Base-by-base conservation (phyloP, 2,797 vertebrate species). In the Columba guinea region DNA sequence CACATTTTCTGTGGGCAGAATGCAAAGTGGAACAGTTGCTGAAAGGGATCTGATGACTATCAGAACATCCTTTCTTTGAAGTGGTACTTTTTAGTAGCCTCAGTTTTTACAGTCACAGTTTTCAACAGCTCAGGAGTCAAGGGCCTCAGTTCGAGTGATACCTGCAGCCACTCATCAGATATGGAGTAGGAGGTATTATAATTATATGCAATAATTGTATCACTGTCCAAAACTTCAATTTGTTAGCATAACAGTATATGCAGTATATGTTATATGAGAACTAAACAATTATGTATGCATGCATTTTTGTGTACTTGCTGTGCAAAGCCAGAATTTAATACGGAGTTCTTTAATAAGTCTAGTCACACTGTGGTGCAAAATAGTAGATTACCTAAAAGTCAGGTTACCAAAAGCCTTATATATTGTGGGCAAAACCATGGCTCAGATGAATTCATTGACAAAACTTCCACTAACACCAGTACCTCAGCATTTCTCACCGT, bases 1-100 rank as follows among this genome's bases (percentile, higher is more conserved):
- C 21, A 59, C 37, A 55, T 94, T 90, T 93, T 78, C 69, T 74
- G 83, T 93, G 78, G 90, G 82, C 55, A 93, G 84, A 94, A 92
- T 65, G n/a, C 52, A 65, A 75, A 85, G 53, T 1, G 0, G 34
- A 94, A 80, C 64, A 80, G 68, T 58, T 82, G 44, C 44, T 81
- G 59, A 77, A 90, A 94, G 2, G 3, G 24, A 74, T 67, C 24
- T 52, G 80, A 81, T 62, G 37, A 64, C 37, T 65, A 64, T 18
- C 28, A n/a, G 70, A 90, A 78, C 21, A 73, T 17, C 39, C 35
- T 88, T 87, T 78, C 51, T 44, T 78, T 58, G 64, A 60, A 34
- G 44, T 27, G 48, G 8, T 52, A 6, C 12, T 32, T 87, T 82
- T 80, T 70, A 23, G 11, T 64, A 56, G 44, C 8, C 35, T 84